Evolutionary conservation across 1,140 invertebrate species (phyloP).

Genomic region (Drosophila melanogaster): Release_6_plus_ISO1_MT NT_033779.5:19332001-19332500

Average conservation of each 20-base stretch:
- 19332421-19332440: too few species aligned
- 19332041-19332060: constrained; percentile 74
- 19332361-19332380: too few species aligned
- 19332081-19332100: constrained; percentile 81
- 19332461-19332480: too few species aligned
- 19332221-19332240: constrained; percentile 69
- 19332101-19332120: constrained; percentile 16
- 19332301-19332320: too few species aligned
- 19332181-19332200: constrained; percentile 79
- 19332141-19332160: background rate
- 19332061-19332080: constrained; percentile 78
- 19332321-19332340: too few species aligned
- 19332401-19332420: too few species aligned
- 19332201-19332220: constrained; percentile 79
- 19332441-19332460: too few species aligned
- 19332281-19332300: too few species aligned
- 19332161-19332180: constrained; percentile 64
- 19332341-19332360: too few species aligned
- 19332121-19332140: background rate
- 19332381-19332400: too few species aligned
- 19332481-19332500: too few species aligned
- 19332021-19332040: constrained; percentile 79
- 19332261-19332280: constrained; percentile 29
- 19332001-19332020: constrained; percentile 59
- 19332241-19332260: constrained; percentile 7